A percentile compares a stretch with the other conserved stretches of the same genome.
Evolutionary conservation across 2,888 invertebrate genomes (phyloP).

Genomic region (Lamellibrachia columna): DNA sequence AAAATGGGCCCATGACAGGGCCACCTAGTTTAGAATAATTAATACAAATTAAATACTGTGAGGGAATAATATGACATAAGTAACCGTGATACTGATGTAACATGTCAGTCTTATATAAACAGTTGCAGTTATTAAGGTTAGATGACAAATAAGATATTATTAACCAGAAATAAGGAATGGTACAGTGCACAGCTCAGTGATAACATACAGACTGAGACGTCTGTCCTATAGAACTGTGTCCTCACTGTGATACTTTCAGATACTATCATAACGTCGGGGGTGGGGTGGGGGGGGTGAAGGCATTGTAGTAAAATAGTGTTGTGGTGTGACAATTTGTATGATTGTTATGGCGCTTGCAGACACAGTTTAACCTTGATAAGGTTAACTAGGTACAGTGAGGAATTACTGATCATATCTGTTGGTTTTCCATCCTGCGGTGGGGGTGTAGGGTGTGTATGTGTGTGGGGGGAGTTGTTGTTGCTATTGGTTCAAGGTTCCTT

Average conservation of each 20-base stretch:
- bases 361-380: not conserved
- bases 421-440: not conserved
- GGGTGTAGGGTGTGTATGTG: too few relatives aligned
- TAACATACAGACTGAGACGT: not conserved
- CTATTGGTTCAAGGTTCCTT: not conserved
- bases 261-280: not conserved
- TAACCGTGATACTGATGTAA: too few relatives aligned
- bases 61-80: too few relatives aligned
- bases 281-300: not conserved
- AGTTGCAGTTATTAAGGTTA: too few relatives aligned
- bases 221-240: too few relatives aligned
- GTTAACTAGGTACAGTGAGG: not conserved
- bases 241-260: not conserved
- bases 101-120: too few relatives aligned
- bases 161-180: too few relatives aligned
- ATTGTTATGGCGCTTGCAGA: not conserved
- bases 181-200: not conserved
- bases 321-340: not conserved
- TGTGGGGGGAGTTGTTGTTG: not conserved
- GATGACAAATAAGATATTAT: too few relatives aligned
- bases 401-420: constrained; percentile 5
- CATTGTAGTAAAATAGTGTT: not conserved
- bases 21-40: too few relatives aligned
- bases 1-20: too few relatives aligned
- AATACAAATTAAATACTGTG: too few relatives aligned